phyloP scores from a whole-genome alignment of 2,888 invertebrate species.

The Cosmopolites sordidus region DNA sequence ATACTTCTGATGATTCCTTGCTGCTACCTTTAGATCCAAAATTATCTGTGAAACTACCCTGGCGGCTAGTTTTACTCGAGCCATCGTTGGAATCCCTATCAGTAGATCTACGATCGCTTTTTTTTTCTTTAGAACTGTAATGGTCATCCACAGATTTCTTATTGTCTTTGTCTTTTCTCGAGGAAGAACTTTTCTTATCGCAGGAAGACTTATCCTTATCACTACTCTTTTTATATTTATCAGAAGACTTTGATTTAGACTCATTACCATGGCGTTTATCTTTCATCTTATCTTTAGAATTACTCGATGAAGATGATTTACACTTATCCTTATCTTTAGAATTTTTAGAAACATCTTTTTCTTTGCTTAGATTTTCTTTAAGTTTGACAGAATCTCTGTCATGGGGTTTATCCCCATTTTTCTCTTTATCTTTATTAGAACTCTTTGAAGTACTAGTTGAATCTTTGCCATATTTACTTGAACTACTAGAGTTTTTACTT shows the following conservation, averaged over 20 bases:
- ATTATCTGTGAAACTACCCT: constrained; percentile 46
- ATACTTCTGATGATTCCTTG: constrained; percentile 15
- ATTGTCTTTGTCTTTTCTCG: constrained; percentile 32
- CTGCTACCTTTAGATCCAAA: constrained; percentile 10
- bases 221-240: constrained; percentile 28
- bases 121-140: constrained; percentile 61
- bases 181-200: constrained; percentile 7
- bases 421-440: constrained; percentile 26
- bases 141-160: constrained; percentile 63
- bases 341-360: constrained; percentile 33
- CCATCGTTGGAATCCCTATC: constrained; percentile 79
- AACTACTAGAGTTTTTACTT: constrained; percentile 7
- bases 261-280: constrained; percentile 13
- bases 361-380: constrained; percentile 28
- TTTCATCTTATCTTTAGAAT: constrained; percentile 25
- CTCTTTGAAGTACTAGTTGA: constrained; percentile 7
- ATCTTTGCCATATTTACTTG: constrained; percentile 11
- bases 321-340: constrained; percentile 29
- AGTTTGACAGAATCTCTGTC: constrained; percentile 23
- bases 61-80: constrained; percentile 43
- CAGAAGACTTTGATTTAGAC: constrained; percentile 18
- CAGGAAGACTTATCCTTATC: constrained; percentile 13
- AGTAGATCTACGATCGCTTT: constrained; percentile 65
- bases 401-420: constrained; percentile 27
- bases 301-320: constrained; percentile 16